phyloP scores from a whole-genome alignment of 2,888 invertebrate genomes.

The Pristionchus fissidentatus region DNA sequence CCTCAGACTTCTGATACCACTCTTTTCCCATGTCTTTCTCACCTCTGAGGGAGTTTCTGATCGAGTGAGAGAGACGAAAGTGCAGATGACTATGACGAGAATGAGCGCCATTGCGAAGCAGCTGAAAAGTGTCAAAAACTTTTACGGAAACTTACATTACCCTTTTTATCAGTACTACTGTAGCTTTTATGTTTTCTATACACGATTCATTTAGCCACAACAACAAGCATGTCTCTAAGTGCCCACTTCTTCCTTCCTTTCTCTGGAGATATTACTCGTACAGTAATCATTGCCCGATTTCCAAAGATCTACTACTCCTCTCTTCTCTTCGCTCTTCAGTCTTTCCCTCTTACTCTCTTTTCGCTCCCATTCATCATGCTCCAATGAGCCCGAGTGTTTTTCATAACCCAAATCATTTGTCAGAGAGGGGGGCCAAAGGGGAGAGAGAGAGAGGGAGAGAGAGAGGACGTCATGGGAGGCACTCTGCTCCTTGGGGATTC shows the following conservation, averaged over 20 bases:
- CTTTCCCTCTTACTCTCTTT: not conserved
- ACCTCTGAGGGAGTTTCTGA: not conserved
- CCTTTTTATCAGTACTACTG: too few relatives aligned
- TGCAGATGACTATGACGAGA: slow-evolving; percentile 36
- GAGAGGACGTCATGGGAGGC: not conserved
- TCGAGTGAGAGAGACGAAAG: slow-evolving; percentile 36
- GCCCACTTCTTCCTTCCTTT: too few relatives aligned
- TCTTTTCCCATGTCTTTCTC: too few relatives aligned
- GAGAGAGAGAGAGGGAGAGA: not conserved
- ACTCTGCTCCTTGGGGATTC: not conserved
- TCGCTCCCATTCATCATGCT: slow-evolving; percentile 14
- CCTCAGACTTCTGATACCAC: not conserved
- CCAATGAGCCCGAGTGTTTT: slow-evolving; percentile 39
- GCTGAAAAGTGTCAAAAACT: too few relatives aligned
- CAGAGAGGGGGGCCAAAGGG: not conserved
- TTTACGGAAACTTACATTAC: too few relatives aligned
- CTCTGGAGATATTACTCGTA: too few relatives aligned
- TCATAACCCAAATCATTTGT: slow-evolving; percentile 33
- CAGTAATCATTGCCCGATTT: too few relatives aligned
- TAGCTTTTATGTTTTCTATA: too few relatives aligned
- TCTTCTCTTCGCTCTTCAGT: too few relatives aligned
- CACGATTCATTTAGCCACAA: too few relatives aligned
- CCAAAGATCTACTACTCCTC: too few relatives aligned
- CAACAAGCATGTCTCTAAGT: too few relatives aligned
- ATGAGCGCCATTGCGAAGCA: slow-evolving; percentile 47